Conservation (phyloP, 2,888 invertebrate species). For the Apoderus coryli region DNA sequence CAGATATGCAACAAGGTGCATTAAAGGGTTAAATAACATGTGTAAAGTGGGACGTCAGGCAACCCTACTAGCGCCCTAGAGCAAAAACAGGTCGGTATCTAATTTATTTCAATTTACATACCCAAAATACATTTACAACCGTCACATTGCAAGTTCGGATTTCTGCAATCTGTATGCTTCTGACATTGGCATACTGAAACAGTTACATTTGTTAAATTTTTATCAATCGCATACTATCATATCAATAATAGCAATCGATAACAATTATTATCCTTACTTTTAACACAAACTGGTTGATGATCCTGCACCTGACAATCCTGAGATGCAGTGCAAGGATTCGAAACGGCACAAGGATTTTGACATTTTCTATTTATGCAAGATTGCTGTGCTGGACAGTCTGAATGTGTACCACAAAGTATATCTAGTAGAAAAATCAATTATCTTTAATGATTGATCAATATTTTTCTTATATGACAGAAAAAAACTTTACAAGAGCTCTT, state of each 20-base stretch:
- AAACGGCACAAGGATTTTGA: slow-evolving; percentile 64
- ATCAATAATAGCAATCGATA: neutral
- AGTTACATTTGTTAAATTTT: slow-evolving; percentile 5
- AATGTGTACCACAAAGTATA: slow-evolving; percentile 64
- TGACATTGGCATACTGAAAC: slow-evolving; percentile 56
- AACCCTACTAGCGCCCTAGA: too few relatives aligned
- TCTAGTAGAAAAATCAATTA: slow-evolving; percentile 33
- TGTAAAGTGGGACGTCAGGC: too few relatives aligned
- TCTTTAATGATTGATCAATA: too few relatives aligned
- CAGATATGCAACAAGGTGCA: too few relatives aligned
- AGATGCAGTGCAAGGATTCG: slow-evolving; percentile 56
- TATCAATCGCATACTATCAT: slow-evolving; percentile 1
- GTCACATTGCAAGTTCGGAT: slow-evolving; percentile 44
- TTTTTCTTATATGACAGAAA: too few relatives aligned
- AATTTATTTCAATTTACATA: too few relatives aligned
- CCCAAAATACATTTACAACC: slow-evolving; percentile 54
- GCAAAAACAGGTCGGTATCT: too few relatives aligned
- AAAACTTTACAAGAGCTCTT: too few relatives aligned
- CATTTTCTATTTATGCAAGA: slow-evolving; percentile 70
- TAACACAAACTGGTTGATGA: slow-evolving; percentile 72
- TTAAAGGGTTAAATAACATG: too few relatives aligned
- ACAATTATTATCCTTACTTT: slow-evolving; percentile 38
- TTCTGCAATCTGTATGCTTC: slow-evolving; percentile 48
- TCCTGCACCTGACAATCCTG: slow-evolving; percentile 72
- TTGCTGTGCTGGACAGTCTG: slow-evolving; percentile 61